Conservation (phyloP, 2,113 vertebrate species). For the Centrocercus urophasianus region DNA sequence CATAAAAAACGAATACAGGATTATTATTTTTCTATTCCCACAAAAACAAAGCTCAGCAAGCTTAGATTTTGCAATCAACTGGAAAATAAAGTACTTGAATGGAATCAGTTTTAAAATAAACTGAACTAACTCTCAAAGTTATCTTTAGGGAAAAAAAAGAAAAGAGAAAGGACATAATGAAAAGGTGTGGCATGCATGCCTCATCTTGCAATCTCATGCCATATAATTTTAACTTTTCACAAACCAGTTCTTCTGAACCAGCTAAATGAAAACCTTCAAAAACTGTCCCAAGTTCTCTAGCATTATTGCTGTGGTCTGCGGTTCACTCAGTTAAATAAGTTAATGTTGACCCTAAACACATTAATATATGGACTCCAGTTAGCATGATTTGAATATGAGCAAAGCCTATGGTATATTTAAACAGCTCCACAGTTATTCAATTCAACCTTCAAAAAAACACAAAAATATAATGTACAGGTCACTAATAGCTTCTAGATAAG, state of each 20-base stretch:
- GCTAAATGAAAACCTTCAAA: conserved; percentile 36
- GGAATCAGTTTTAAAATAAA: not conserved
- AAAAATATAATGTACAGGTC: not conserved
- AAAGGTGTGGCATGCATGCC: conserved; percentile 64
- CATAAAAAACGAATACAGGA: not conserved
- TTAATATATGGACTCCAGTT: not conserved
- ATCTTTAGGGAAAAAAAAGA: conserved; percentile 22
- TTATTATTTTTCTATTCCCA: not conserved
- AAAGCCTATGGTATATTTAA: not conserved
- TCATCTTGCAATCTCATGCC: conserved; percentile 49
- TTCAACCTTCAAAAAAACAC: conserved; percentile 1
- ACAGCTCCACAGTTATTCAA: not conserved
- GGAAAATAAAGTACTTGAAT: not conserved
- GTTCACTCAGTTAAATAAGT: not conserved
- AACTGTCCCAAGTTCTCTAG: conserved; percentile 2
- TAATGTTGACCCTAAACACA: not conserved
- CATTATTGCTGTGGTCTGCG: conserved; percentile 32
- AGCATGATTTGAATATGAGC: not conserved
- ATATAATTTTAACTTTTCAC: conserved; percentile 41
- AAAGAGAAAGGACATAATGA: conserved; percentile 38
- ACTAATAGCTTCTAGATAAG: conserved; percentile 48
- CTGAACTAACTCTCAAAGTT: conserved; percentile 3
- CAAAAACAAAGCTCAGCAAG: not conserved
- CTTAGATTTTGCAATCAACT: not conserved
- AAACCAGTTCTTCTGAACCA: conserved; percentile 24